Conservation (phyloP, 2,797 vertebrate species). For the Brachyrhaphis roseni region DNA sequence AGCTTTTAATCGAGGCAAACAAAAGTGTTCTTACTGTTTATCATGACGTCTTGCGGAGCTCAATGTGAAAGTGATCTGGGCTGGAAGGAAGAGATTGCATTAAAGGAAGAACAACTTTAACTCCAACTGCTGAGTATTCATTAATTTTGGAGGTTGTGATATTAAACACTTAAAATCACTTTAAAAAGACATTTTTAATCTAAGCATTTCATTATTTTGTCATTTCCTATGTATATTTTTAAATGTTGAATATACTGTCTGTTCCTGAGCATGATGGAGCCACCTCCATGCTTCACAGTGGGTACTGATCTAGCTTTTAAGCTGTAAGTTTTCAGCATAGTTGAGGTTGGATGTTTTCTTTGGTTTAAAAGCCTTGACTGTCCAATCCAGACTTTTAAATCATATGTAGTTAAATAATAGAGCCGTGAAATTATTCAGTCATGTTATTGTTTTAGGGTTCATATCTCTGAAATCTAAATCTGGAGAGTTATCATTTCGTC, state of each 20-base stretch:
- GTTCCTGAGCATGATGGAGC: not conserved
- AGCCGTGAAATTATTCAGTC: not conserved
- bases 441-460: not conserved
- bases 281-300: not conserved
- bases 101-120: slow-evolving; percentile 59
- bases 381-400: not conserved
- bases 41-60: slow-evolving; percentile 63
- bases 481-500: not conserved
- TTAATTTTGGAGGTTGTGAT: slow-evolving; percentile 9
- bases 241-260: not conserved
- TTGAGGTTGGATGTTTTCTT: not conserved
- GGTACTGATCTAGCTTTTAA: not conserved
- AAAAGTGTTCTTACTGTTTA: slow-evolving; percentile 43
- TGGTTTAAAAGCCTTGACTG: not conserved
- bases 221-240: not conserved
- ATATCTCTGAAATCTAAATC: not conserved
- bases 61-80: slow-evolving; percentile 57
- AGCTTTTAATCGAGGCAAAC: slow-evolving; percentile 45
- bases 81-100: slow-evolving; percentile 64
- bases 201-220: not conserved
- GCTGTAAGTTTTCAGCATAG: no score
- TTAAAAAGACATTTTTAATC: not conserved
- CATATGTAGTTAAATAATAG: not conserved
- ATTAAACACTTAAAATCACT: not conserved
- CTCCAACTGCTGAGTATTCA: slow-evolving; percentile 5